These are phyloP conservation scores for Hedya salicella DNA, from an alignment of 2,888 invertebrate species.

Conservation along the genomic window DNA sequence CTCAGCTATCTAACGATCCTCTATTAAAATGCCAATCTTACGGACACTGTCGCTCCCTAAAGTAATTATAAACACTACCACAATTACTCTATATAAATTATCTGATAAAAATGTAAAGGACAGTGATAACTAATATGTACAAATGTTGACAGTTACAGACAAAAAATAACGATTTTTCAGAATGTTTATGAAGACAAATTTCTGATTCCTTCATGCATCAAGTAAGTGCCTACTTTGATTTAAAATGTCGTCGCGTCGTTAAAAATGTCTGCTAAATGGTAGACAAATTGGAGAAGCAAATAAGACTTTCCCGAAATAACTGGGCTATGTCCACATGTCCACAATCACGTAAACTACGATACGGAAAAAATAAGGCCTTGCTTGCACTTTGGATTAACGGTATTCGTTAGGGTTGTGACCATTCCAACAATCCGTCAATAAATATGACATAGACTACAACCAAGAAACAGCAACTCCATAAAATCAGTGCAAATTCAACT, in stretches of 20 bases:
- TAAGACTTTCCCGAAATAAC: conserved; percentile 38
- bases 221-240: background rate
- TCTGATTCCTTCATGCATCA: background rate
- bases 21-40: too few relatives aligned
- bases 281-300: conserved; percentile 17
- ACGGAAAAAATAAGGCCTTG: conserved; percentile 22
- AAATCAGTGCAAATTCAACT: too few relatives aligned
- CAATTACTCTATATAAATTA: too few relatives aligned
- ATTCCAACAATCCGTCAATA: background rate
- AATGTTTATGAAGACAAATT: background rate
- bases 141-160: too few relatives aligned
- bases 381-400: conserved; percentile 9
- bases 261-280: conserved; percentile 18
- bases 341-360: conserved; percentile 27
- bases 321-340: conserved; percentile 32
- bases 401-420: conserved; percentile 12
- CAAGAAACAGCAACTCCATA: too few relatives aligned
- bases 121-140: too few relatives aligned
- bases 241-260: background rate
- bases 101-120: too few relatives aligned
- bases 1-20: too few relatives aligned
- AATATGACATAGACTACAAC: too few relatives aligned
- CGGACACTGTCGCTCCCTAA: too few relatives aligned
- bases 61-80: too few relatives aligned
- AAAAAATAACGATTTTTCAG: too few relatives aligned